phyloP scores from a whole-genome alignment of 2,888 invertebrate genomes.

The Brachypalpus laphriformis region DNA sequence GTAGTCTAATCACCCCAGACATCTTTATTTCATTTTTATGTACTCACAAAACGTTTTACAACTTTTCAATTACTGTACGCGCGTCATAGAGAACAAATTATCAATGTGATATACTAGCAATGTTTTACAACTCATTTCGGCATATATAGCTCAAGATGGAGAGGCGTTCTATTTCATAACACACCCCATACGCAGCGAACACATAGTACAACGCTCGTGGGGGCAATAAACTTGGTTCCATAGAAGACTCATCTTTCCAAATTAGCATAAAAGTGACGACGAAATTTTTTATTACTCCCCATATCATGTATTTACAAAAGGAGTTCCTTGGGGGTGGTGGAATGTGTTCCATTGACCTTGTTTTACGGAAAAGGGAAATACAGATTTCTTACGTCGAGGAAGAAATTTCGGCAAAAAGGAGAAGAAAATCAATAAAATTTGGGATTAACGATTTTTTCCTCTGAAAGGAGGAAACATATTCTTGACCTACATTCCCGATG shows the following conservation, averaged over 20 bases:
- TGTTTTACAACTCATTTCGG: not conserved
- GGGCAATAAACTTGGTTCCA: slow-evolving; percentile 38
- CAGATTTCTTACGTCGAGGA: not conserved
- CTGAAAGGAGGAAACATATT: not conserved
- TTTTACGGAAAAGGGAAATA: not conserved
- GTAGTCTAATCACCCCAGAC: not conserved
- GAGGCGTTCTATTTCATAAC: not conserved
- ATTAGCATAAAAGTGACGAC: slow-evolving; percentile 55
- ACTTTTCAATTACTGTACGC: slow-evolving; percentile 36
- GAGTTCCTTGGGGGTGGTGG: not conserved
- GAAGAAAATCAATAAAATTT: slow-evolving; percentile 16
- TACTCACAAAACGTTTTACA: slow-evolving; percentile 5
- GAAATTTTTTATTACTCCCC: not conserved
- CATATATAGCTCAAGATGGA: not conserved
- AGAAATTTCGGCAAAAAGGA: not conserved
- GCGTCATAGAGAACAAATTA: not conserved
- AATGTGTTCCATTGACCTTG: slow-evolving; percentile 24
- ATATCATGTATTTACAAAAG: not conserved
- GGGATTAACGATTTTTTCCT: slow-evolving; percentile 8
- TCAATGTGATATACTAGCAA: not conserved
- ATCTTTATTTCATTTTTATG: slow-evolving; percentile 37
- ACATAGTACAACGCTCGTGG: slow-evolving; percentile 6
- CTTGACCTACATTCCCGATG: slow-evolving; percentile 27
- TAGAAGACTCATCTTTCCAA: slow-evolving; percentile 35
- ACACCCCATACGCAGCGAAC: not conserved